Evolutionary conservation across 2,113 vertebrate genomes (phyloP).

Genomic region (Neodontobutis hainanensis): DNA sequence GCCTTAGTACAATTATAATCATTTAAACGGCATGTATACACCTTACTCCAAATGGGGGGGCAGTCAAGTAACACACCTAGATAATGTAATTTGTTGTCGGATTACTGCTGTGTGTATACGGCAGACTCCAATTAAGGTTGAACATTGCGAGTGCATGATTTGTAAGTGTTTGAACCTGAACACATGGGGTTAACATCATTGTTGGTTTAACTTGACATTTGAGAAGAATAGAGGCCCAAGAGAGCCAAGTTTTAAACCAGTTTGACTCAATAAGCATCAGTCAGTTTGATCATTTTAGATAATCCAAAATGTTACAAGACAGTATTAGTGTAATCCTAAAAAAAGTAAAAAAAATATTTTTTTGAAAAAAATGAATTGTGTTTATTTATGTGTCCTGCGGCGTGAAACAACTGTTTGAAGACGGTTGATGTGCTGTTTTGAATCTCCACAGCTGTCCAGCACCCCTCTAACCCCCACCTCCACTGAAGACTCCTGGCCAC

Average conservation of each 20-base stretch:
- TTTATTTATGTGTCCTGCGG: constrained; percentile 6
- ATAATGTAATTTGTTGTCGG: too few species aligned
- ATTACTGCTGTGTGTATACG: too few species aligned
- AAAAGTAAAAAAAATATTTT: background rate
- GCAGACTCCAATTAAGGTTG: too few species aligned
- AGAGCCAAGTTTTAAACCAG: constrained; percentile 24
- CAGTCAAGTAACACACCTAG: too few species aligned
- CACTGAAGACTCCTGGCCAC: background rate
- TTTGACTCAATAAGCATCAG: constrained; percentile 39
- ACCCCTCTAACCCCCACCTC: constrained; percentile 24
- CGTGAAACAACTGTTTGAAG: constrained; percentile 36
- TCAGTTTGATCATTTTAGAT: constrained; percentile 25
- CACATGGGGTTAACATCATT: constrained; percentile 5
- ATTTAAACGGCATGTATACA: too few species aligned
- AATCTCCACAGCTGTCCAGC: constrained; percentile 70
- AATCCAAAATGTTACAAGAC: constrained; percentile 11
- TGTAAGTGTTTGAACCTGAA: constrained; percentile 13
- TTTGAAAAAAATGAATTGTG: background rate
- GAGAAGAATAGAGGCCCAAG: background rate
- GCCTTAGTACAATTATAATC: too few species aligned
- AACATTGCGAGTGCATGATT: too few species aligned
- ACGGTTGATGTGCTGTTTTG: constrained; percentile 48
- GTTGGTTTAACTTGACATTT: background rate
- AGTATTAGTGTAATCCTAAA: constrained; percentile 9
- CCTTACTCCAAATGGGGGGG: too few species aligned